phyloP scores from a whole-genome alignment of 1,140 invertebrate species.

The Piezodorus guildinii region DNA sequence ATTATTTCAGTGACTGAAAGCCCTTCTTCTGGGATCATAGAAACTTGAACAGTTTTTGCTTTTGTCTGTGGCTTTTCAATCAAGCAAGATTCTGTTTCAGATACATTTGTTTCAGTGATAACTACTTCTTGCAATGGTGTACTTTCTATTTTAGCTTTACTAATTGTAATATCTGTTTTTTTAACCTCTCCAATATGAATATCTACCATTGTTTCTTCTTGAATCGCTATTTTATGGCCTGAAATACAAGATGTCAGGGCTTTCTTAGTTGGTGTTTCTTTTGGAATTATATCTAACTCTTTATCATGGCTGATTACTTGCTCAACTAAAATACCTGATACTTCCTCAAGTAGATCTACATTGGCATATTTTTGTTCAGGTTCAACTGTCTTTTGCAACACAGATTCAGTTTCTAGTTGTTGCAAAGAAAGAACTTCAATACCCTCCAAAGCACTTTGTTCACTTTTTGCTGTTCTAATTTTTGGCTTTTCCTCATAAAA shows the following conservation, averaged over 20 bases:
- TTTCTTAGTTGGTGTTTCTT: conserved; percentile 33
- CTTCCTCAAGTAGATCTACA: conserved; percentile 39
- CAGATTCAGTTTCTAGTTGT: conserved; percentile 43
- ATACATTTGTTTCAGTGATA: conserved; percentile 32
- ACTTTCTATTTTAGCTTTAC: conserved; percentile 40
- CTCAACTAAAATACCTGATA: conserved; percentile 36
- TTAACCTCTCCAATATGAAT: conserved; percentile 35
- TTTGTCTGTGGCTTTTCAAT: conserved; percentile 39
- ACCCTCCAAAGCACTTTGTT: conserved; percentile 39
- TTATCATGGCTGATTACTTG: conserved; percentile 42
- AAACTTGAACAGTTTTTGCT: conserved; percentile 35
- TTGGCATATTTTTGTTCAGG: conserved; percentile 40
- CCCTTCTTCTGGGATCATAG: conserved; percentile 38
- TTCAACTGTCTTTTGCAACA: conserved; percentile 34
- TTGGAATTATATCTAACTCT: conserved; percentile 37
- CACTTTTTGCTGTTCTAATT: conserved; percentile 36
- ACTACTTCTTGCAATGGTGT: conserved; percentile 42
- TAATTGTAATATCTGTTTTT: conserved; percentile 33
- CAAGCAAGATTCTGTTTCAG: conserved; percentile 34
- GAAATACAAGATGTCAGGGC: conserved; percentile 36
- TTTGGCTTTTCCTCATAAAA: conserved; percentile 34
- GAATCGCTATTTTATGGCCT: conserved; percentile 38
- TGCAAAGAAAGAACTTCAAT: conserved; percentile 40
- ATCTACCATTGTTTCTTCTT: conserved; percentile 40
- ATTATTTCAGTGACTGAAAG: conserved; percentile 38